Conservation (phyloP, 1,140 invertebrate genomes). For the Lordiphosa mommai region DNA sequence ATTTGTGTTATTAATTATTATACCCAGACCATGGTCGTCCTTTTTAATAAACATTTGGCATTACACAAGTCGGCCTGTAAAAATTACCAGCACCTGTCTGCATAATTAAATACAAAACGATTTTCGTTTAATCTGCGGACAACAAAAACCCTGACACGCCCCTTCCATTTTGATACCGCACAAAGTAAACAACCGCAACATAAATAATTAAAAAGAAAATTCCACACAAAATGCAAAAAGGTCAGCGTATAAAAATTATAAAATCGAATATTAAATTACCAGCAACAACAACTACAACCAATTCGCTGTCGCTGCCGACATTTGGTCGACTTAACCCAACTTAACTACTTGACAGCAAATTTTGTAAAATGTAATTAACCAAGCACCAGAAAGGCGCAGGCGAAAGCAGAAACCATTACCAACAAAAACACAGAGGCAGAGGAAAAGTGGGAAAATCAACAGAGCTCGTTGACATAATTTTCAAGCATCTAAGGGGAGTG, state of each 20-base stretch:
- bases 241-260: constrained; percentile 71
- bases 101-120: constrained; percentile 74
- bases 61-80: constrained; percentile 30
- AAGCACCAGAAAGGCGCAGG: constrained; percentile 30
- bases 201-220: constrained; percentile 77
- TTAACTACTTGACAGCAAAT: constrained; percentile 78
- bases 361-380: constrained; percentile 79
- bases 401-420: constrained; percentile 5
- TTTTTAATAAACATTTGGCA: constrained; percentile 7
- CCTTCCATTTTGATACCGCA: neutral
- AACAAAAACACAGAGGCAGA: constrained; percentile 48
- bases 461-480: constrained; percentile 78
- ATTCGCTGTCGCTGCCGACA: constrained; percentile 9
- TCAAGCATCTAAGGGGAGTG: constrained; percentile 40
- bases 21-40: neutral
- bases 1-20: constrained; percentile 12
- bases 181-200: constrained; percentile 42
- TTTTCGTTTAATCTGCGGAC: constrained; percentile 67
- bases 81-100: constrained; percentile 69
- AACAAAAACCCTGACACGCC: constrained; percentile 20
- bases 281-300: constrained; percentile 23
- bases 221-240: constrained; percentile 70
- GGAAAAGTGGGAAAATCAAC: constrained; percentile 66
- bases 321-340: constrained; percentile 73
- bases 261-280: constrained; percentile 78